A percentile compares a stretch with the other conserved stretches of the same genome.
Conservation (phyloP, 2,113 vertebrate species). For the Nyctereutes procyonoides region DNA sequence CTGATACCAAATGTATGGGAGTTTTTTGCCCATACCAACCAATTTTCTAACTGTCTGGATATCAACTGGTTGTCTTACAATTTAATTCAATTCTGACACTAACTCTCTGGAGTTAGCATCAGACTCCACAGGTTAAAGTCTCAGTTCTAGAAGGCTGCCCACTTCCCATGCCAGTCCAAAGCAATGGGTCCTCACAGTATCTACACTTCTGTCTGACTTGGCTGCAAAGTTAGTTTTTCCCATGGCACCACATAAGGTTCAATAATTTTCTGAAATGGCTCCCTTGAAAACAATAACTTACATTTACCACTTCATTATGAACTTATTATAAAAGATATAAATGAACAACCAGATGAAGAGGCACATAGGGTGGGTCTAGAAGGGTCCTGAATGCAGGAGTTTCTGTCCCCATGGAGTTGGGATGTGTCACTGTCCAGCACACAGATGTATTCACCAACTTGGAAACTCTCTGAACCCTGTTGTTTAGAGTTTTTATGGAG, state of each 20-base stretch:
- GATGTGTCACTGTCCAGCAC: background rate
- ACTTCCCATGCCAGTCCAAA: background rate
- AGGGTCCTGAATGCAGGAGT: background rate
- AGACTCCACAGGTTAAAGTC: background rate
- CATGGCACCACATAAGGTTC: background rate
- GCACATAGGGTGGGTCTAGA: background rate
- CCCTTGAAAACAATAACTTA: background rate
- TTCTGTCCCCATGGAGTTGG: background rate
- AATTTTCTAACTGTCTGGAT: background rate
- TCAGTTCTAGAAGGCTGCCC: background rate
- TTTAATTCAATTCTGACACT: background rate
- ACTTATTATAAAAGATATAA: background rate
- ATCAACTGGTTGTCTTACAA: background rate
- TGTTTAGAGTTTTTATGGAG: background rate
- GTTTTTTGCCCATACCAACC: background rate
- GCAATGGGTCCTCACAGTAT: background rate
- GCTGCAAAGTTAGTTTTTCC: background rate
- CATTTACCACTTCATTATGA: background rate
- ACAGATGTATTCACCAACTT: background rate
- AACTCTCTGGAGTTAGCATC: background rate
- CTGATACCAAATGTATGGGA: slow-evolving; percentile 4
- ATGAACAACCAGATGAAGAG: background rate
- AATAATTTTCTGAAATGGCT: background rate
- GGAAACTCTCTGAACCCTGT: background rate
- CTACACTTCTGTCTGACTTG: background rate